These are phyloP conservation scores for Cantharis rustica DNA, from an alignment of 2,888 invertebrate genomes.

Conservation along the genomic window DNA sequence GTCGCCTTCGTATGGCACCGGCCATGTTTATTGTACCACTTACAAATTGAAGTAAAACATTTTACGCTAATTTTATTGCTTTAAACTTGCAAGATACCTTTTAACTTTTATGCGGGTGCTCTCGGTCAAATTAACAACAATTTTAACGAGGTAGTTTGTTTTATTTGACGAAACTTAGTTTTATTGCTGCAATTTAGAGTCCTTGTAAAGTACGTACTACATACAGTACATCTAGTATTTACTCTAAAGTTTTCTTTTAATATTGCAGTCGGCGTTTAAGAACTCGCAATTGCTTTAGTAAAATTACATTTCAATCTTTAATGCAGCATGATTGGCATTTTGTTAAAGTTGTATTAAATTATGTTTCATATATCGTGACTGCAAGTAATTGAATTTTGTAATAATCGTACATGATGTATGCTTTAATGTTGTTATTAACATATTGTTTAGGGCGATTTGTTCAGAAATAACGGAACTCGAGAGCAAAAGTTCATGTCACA, in stretches of 20 bases:
- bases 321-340: neutral
- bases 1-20: neutral
- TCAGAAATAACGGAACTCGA: neutral
- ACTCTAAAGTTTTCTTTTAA: neutral
- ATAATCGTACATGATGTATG: slow-evolving; percentile 14
- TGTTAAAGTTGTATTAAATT: slow-evolving; percentile 8
- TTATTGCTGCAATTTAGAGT: slow-evolving; percentile 2
- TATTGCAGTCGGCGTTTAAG: neutral
- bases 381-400: slow-evolving; percentile 22
- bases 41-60: neutral
- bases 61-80: neutral
- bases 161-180: slow-evolving; percentile 17
- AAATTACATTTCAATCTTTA: neutral
- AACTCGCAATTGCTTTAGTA: neutral
- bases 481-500: neutral
- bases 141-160: slow-evolving; percentile 22
- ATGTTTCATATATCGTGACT: slow-evolving; percentile 15
- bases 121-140: slow-evolving; percentile 24
- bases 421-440: slow-evolving; percentile 19
- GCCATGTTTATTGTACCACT: neutral
- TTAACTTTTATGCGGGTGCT: slow-evolving; percentile 26
- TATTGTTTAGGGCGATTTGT: slow-evolving; percentile 24
- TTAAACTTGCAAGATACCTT: slow-evolving; percentile 3
- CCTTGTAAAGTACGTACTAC: neutral
- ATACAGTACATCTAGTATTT: neutral